Conservation (phyloP, 2,797 vertebrate genomes). For the Saxicola maurus region DNA sequence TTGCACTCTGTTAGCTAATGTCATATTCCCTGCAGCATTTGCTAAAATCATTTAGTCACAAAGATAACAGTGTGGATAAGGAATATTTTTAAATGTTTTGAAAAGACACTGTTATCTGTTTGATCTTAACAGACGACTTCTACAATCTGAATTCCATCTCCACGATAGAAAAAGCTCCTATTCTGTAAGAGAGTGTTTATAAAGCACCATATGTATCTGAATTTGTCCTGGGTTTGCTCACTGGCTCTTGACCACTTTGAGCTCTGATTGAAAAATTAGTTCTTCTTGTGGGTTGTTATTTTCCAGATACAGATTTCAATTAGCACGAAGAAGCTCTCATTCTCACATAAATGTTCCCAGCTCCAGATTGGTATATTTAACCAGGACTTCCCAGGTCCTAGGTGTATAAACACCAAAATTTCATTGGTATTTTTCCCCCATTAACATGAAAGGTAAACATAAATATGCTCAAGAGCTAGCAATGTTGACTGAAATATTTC, state of each 20-base stretch:
- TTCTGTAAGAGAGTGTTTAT: not conserved
- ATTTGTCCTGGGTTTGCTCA: not conserved
- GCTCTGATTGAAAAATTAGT: not conserved
- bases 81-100: constrained; percentile 19
- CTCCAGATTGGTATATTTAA: not conserved
- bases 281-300: not conserved
- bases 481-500: constrained; percentile 40
- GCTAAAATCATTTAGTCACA: constrained; percentile 5
- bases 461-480: constrained; percentile 15
- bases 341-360: not conserved
- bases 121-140: constrained; percentile 1
- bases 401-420: constrained; percentile 37
- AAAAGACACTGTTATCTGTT: not conserved
- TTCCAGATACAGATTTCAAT: constrained; percentile 31
- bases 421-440: constrained; percentile 41
- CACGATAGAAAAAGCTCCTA: not conserved
- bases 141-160: constrained; percentile 3
- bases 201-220: fast-evolving
- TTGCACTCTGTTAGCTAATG: not conserved
- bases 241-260: not conserved
- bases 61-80: not conserved
- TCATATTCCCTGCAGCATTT: not conserved
- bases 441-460: constrained; percentile 32
- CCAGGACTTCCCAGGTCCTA: not conserved
- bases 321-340: not conserved